These are phyloP conservation scores for Eulemur coronatus DNA, from an alignment of 2,797 vertebrate genomes.

Conservation along the genomic window DNA sequence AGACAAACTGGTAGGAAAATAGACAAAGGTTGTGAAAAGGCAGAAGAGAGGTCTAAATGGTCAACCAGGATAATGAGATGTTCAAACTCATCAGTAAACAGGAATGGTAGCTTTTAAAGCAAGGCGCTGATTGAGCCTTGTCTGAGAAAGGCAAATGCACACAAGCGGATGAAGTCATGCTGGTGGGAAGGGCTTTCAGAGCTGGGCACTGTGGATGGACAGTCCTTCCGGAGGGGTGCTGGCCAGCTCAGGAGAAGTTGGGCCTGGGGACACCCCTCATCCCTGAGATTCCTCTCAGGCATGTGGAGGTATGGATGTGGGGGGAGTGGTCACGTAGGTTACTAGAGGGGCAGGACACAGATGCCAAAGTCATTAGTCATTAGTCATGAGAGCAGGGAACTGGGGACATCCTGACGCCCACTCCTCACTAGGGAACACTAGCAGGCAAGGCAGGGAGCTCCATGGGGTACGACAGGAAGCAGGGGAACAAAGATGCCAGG, in stretches of 20 bases:
- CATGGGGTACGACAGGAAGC: neutral
- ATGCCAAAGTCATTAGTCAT: neutral
- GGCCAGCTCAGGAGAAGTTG: neutral
- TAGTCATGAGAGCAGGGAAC: neutral
- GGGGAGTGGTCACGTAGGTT: neutral
- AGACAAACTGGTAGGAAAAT: neutral
- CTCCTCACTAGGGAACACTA: neutral
- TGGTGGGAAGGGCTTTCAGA: fast-evolving
- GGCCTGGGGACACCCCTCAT: too few species aligned
- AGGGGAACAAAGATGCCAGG: neutral
- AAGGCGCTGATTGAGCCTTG: fast-evolving
- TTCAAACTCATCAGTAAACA: neutral
- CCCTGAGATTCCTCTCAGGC: neutral
- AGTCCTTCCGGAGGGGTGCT: neutral
- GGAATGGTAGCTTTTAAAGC: neutral
- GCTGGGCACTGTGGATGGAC: fast-evolving
- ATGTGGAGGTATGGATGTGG: fast-evolving
- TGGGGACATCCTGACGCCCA: neutral
- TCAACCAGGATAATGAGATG: neutral
- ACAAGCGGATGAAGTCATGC: fast-evolving
- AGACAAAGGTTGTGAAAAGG: neutral
- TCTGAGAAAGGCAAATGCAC: fast-evolving
- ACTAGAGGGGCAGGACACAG: neutral
- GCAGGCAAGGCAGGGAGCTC: neutral
- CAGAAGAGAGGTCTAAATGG: neutral